Evolutionary conservation across 1,140 invertebrate genomes (phyloP), one percentile per base, ranked within the genome.

Genomic region (Drosophila takahashii): DNA sequence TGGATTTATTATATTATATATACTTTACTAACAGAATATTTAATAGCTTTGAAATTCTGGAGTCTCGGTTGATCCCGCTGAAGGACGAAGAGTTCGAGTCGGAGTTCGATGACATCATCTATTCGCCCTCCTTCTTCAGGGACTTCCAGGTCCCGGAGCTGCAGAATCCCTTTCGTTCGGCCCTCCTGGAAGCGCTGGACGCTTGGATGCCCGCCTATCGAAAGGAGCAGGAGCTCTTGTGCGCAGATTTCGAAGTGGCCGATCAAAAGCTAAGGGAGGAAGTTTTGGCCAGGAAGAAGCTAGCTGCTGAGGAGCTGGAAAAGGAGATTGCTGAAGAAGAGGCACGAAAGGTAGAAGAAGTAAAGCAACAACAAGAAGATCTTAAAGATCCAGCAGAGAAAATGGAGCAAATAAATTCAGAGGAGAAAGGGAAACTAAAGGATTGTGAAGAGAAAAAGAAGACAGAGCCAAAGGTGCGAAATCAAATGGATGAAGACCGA

Each of bases 41-140:
- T n/a, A n/a, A n/a, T 34, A 74, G 77, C 41, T 75, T 76, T 18
- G 45, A 77, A 0, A 81, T 81, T 61, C 58, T 81, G 29, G 79
- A 81, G 27, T 36, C 48, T 0, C 16, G 64, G 4, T 9, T 59
- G 11, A 47, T 60, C 61, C 65, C 79, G 11, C 13, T 26, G 1
- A 1, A 13, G 2, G 8, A n/a, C 15, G 48, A 54, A 0, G 58
- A 64, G 0, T 80, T 81, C 4, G 78, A 81, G 37, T 4, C 34
- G 0, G 37, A 29, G 0, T 81, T 81, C 26, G 74, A 81, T 27
- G 13, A 13, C 4, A 27, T 81, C 2, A 56, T 81, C 5, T 81
- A 59, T 16, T 4, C 13, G 6, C 57, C 61, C 1, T 3, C 15
- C 0, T 74, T 78, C 22, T 57, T 47, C 36, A 26, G 8, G 6